Percentiles rank a stretch among this genome's conserved stretches.
Conservation (phyloP, 2,797 vertebrate species). For the Potorous gilbertii region DNA sequence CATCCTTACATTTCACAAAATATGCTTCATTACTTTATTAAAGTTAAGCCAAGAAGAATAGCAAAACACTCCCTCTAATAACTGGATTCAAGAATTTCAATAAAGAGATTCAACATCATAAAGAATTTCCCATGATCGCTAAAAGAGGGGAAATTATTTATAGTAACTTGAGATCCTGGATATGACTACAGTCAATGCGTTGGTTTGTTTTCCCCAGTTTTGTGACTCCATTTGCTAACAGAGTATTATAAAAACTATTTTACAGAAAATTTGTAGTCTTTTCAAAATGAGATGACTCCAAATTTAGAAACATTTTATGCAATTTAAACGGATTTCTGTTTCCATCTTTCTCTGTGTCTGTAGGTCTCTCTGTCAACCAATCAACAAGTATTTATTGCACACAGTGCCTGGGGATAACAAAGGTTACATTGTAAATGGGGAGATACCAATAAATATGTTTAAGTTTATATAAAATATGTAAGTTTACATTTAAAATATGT, state of each 20-base stretch:
- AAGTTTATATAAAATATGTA: not conserved
- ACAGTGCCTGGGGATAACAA: not conserved
- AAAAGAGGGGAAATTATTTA: not conserved
- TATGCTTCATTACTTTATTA: slow-evolving; percentile 4
- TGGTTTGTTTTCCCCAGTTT: not conserved
- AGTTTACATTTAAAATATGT: too few species aligned
- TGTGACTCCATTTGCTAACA: not conserved
- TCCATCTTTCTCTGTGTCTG: not conserved
- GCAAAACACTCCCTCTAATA: not conserved
- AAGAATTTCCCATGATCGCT: slow-evolving; percentile 1
- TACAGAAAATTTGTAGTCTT: not conserved
- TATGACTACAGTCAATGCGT: not conserved
- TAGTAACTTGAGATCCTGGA: not conserved
- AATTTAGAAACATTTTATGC: not conserved
- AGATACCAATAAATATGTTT: not conserved
- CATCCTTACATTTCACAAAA: slow-evolving; percentile 1
- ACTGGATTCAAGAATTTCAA: not conserved
- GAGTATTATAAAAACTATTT: not conserved
- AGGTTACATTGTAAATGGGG: not conserved
- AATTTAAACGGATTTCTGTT: not conserved
- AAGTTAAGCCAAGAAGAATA: slow-evolving; percentile 13
- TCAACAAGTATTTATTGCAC: not conserved
- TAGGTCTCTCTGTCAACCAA: not conserved
- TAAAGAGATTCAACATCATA: not conserved
- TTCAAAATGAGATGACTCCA: not conserved